Conservation (phyloP, 2,113 vertebrate genomes). For the Catharus fuscescens region DNA sequence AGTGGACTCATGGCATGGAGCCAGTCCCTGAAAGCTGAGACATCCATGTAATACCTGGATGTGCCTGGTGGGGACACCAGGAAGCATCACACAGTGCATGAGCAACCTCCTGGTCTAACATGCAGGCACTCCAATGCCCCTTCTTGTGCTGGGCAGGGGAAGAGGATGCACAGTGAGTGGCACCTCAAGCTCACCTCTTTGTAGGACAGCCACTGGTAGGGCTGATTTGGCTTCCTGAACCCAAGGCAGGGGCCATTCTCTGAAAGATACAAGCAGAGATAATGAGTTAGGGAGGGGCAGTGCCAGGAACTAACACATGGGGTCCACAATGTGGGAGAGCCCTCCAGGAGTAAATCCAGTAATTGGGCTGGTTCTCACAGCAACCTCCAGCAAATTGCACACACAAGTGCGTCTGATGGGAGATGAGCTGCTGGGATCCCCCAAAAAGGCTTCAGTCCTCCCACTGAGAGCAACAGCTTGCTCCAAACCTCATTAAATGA, state of each 20-base stretch:
- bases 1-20: accelerated
- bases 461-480: neutral
- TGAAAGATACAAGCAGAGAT: slow-evolving; percentile 57
- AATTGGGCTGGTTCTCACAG: neutral
- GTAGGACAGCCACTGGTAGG: slow-evolving; percentile 96
- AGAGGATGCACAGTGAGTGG: neutral
- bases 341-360: neutral
- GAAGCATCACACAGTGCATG: accelerated
- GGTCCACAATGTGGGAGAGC: accelerated
- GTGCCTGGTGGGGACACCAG: accelerated
- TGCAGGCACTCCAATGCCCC: accelerated
- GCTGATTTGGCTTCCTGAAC: slow-evolving; percentile 91
- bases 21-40: neutral
- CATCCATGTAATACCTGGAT: accelerated
- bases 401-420: neutral
- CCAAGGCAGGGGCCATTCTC: slow-evolving; percentile 94
- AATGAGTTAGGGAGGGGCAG: neutral
- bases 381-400: neutral
- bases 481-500: neutral
- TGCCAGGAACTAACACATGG: neutral
- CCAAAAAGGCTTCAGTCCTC: neutral
- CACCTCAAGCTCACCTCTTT: slow-evolving; percentile 85
- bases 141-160: neutral
- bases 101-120: accelerated
- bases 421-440: accelerated